Evolutionary conservation across 2,113 vertebrate species (phyloP).

Genomic region (Sus scrofa): T2T-Sscrofa CM000815.6:11327001-11327500

Average conservation of each 20-base stretch:
- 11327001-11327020: conserved; percentile 58
- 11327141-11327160: neutral
- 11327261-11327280: neutral
- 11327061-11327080: neutral
- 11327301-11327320: too few species aligned
- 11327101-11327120: neutral
- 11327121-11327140: neutral
- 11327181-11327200: neutral
- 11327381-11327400: too few species aligned
- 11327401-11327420: too few species aligned
- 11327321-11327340: too few species aligned
- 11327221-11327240: neutral
- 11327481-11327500: too few species aligned
- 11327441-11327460: too few species aligned
- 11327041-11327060: neutral
- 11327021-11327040: conserved; percentile 73
- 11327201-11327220: neutral
- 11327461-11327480: too few species aligned
- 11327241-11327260: neutral
- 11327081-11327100: neutral
- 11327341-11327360: too few species aligned
- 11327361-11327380: too few species aligned
- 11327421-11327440: too few species aligned
- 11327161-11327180: neutral
- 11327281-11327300: neutral